Evolutionary conservation across 2,113 vertebrate species (phyloP).

Genomic region (Thalassoma bifasciatum): DNA sequence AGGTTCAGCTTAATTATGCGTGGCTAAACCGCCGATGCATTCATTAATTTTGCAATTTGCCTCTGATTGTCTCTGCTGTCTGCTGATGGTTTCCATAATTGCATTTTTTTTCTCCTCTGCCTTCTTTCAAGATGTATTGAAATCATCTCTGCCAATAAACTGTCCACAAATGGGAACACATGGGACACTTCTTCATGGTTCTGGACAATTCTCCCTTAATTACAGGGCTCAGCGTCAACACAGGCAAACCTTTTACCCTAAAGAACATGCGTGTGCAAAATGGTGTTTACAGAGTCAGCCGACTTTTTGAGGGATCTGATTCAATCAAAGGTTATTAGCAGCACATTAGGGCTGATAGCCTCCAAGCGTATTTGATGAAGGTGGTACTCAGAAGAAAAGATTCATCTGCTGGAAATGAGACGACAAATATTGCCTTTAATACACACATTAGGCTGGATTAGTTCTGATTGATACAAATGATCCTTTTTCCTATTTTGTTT

Average conservation of each 20-base stretch:
- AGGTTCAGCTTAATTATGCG: slow-evolving; percentile 61
- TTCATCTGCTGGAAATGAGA: slow-evolving; percentile 51
- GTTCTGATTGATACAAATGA: slow-evolving; percentile 55
- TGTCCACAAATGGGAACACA: slow-evolving; percentile 7
- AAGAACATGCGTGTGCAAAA: background rate
- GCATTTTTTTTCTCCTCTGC: slow-evolving; percentile 44
- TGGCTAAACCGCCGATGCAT: slow-evolving; percentile 54
- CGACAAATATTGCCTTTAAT: slow-evolving; percentile 51
- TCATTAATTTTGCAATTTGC: slow-evolving; percentile 73
- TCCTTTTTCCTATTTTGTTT: slow-evolving; percentile 5
- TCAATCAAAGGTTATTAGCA: slow-evolving; percentile 67
- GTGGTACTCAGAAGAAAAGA: slow-evolving; percentile 37
- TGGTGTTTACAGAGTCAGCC: slow-evolving; percentile 16
- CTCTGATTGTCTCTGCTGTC: slow-evolving; percentile 61
- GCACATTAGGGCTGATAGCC: slow-evolving; percentile 43
- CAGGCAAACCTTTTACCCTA: background rate
- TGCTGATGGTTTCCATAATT: slow-evolving; percentile 59
- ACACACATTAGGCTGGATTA: slow-evolving; percentile 54
- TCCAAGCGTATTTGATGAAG: slow-evolving; percentile 52
- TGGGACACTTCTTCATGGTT: background rate
- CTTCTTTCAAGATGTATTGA: slow-evolving; percentile 33
- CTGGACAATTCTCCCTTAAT: slow-evolving; percentile 4
- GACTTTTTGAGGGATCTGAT: slow-evolving; percentile 45
- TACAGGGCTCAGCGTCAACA: background rate
- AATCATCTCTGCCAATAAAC: slow-evolving; percentile 29